phyloP scores from a whole-genome alignment of 2,797 vertebrate genomes.

The Threskiornis aethiopicus region DNA sequence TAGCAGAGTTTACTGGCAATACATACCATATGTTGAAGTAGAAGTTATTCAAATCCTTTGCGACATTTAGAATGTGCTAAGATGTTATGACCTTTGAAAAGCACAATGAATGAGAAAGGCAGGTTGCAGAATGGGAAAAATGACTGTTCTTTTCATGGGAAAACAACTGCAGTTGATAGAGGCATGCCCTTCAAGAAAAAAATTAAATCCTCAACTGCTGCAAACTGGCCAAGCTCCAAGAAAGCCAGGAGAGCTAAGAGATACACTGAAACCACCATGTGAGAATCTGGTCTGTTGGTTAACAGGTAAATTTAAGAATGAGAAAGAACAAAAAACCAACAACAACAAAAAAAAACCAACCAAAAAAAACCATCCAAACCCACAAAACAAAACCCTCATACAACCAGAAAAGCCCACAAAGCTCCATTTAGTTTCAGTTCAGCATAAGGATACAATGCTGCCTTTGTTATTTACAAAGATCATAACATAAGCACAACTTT shows the following conservation, averaged over 20 bases:
- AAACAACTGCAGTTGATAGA: neutral
- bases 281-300: neutral
- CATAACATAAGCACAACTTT: neutral
- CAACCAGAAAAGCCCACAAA: neutral
- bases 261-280: neutral
- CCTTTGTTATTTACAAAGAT: neutral
- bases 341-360: no score
- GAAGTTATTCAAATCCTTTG: neutral
- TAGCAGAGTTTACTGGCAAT: neutral
- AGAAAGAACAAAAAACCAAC: no score
- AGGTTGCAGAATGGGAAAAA: neutral
- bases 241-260: neutral
- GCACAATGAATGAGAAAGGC: neutral
- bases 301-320: neutral
- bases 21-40: neutral
- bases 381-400: neutral
- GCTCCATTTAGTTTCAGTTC: neutral
- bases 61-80: neutral
- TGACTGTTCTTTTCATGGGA: neutral
- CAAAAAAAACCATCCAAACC: no score
- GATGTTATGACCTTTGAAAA: neutral
- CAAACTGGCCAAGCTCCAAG: neutral
- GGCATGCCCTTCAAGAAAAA: neutral
- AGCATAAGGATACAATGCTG: accelerated
- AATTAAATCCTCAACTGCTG: neutral